phyloP scores from a whole-genome alignment of 2,888 invertebrate species.

The Yponomeuta evonymella region DNA sequence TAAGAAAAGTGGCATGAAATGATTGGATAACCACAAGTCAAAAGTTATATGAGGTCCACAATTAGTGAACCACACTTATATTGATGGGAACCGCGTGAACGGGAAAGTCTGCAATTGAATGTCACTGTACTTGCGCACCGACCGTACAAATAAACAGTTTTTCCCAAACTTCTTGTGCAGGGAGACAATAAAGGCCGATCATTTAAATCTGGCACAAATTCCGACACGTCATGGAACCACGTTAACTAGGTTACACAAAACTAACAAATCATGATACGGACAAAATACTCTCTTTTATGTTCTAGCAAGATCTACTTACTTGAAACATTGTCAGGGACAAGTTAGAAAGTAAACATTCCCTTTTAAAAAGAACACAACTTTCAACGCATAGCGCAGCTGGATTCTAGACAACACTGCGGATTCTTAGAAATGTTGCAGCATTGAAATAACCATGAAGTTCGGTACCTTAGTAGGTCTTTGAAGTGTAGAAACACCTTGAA shows the following conservation, averaged over 20 bases:
- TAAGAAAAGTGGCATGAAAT: too few relatives aligned
- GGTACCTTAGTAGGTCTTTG: not conserved
- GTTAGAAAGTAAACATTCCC: constrained; percentile 50
- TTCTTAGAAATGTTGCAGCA: not conserved
- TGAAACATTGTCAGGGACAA: constrained; percentile 37
- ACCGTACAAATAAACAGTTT: constrained; percentile 32
- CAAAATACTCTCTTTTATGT: not conserved
- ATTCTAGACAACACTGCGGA: not conserved
- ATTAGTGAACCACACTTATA: too few relatives aligned
- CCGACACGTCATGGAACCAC: constrained; percentile 52
- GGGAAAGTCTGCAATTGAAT: not conserved
- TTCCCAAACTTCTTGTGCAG: constrained; percentile 43
- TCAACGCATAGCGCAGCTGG: not conserved
- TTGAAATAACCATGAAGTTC: not conserved
- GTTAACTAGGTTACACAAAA: constrained; percentile 48
- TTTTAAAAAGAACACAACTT: constrained; percentile 26
- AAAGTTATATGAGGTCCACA: too few relatives aligned
- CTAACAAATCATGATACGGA: constrained; percentile 11
- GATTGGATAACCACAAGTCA: too few relatives aligned
- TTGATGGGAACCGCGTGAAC: not conserved
- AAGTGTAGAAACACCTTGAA: not conserved
- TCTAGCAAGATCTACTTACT: constrained; percentile 36
- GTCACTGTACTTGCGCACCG: constrained; percentile 8
- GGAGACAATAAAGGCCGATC: constrained; percentile 45
- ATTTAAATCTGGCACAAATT: constrained; percentile 61